Evolutionary conservation across 2,113 vertebrate genomes (phyloP).

Genomic region (Orcinus orca): DNA sequence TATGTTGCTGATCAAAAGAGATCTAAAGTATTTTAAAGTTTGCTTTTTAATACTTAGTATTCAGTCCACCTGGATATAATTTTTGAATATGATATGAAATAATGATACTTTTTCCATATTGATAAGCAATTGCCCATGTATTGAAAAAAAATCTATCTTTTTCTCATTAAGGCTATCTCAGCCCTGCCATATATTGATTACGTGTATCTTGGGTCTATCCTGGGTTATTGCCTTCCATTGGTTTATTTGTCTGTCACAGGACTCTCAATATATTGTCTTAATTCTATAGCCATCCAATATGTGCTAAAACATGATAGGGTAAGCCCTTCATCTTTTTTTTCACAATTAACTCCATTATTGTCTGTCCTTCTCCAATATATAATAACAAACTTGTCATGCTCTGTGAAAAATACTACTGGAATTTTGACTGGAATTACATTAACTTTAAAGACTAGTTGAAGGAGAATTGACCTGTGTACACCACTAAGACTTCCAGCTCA

Average conservation of each 20-base stretch:
- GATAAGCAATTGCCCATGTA: neutral
- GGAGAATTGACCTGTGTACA: neutral
- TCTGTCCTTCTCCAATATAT: neutral
- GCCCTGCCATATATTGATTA: rapidly evolving
- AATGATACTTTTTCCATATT: neutral
- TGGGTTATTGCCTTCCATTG: rapidly evolving
- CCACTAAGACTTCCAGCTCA: neutral
- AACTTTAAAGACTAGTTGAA: neutral
- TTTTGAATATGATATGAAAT: neutral
- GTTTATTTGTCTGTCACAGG: rapidly evolving
- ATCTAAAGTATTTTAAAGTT: neutral
- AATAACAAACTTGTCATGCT: too few species aligned
- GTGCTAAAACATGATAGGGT: rapidly evolving
- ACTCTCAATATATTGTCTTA: rapidly evolving
- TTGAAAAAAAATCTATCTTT: too few species aligned
- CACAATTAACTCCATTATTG: neutral
- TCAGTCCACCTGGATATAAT: neutral
- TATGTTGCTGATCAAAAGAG: neutral
- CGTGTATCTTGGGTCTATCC: rapidly evolving
- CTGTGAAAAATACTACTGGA: neutral
- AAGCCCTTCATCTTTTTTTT: neutral
- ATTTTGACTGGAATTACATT: neutral
- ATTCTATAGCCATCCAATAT: rapidly evolving
- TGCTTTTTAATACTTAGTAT: neutral
- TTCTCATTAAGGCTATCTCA: rapidly evolving